Percentiles rank a stretch among this genome's conserved stretches.
phyloP scores from a whole-genome alignment of 2,888 invertebrate species.

The Eremobia ochroleuca region DNA sequence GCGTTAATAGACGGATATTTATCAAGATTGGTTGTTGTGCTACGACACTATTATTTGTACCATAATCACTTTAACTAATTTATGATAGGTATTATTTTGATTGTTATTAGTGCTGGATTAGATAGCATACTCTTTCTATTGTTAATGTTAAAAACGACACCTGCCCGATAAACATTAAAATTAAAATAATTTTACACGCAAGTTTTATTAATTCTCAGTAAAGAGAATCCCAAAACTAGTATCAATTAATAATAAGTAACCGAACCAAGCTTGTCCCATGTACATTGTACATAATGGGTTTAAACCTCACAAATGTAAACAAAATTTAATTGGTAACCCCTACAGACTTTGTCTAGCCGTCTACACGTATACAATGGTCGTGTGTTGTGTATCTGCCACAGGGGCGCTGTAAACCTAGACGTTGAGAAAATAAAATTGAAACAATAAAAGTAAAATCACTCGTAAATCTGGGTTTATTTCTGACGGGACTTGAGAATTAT shows the following conservation, averaged over 20 bases:
- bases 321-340: conserved; percentile 60
- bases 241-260: conserved; percentile 13
- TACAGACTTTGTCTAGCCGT: conserved; percentile 61
- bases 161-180: neutral
- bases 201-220: neutral
- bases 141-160: neutral
- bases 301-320: conserved; percentile 43
- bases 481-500: conserved; percentile 4
- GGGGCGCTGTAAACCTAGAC: conserved; percentile 48
- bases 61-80: conserved; percentile 43
- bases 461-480: conserved; percentile 37
- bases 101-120: neutral
- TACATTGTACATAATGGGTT: conserved; percentile 22
- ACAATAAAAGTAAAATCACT: conserved; percentile 33
- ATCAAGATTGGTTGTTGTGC: conserved; percentile 33
- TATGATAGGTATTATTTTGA: conserved; percentile 7
- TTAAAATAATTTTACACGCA: neutral
- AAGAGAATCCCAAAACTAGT: conserved; percentile 7
- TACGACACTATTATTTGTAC: conserved; percentile 31
- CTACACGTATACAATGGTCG: conserved; percentile 46
- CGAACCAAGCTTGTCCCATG: conserved; percentile 11
- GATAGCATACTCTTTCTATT: neutral
- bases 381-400: conserved; percentile 42
- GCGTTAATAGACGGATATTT: conserved; percentile 40
- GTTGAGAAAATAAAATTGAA: conserved; percentile 52